Conservation (phyloP, 2,888 invertebrate species). For the Desoria tigrina region DNA sequence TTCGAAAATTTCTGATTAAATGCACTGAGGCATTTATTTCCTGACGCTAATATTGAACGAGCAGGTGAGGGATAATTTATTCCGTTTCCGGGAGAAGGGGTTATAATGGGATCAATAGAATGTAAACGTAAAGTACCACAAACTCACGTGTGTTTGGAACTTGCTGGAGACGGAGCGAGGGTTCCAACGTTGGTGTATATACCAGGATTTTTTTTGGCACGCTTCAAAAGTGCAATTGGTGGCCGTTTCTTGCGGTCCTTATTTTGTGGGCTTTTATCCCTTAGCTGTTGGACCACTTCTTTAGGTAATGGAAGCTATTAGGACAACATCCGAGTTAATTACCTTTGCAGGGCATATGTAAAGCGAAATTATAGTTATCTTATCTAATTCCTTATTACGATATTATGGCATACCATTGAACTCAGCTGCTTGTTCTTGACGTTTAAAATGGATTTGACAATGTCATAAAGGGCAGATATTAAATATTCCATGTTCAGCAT, state of each 20-base stretch:
- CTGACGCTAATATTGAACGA: too few relatives aligned
- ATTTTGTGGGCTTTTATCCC: conserved; percentile 20
- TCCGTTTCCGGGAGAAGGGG: too few relatives aligned
- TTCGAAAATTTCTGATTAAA: too few relatives aligned
- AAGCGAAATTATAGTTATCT: too few relatives aligned
- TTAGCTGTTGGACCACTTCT: conserved; percentile 14
- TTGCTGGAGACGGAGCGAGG: too few relatives aligned
- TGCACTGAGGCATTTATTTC: too few relatives aligned
- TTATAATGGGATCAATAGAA: too few relatives aligned
- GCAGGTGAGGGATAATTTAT: too few relatives aligned
- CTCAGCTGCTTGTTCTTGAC: conserved; percentile 31
- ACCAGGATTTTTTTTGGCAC: not conserved
- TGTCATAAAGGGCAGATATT: conserved; percentile 39
- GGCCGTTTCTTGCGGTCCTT: not conserved
- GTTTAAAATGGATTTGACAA: conserved; percentile 45
- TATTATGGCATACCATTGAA: conserved; percentile 26
- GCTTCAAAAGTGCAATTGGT: not conserved
- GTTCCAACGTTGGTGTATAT: not conserved
- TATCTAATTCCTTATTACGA: too few relatives aligned
- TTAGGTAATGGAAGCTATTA: conserved; percentile 15
- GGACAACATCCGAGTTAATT: not conserved
- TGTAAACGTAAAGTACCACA: too few relatives aligned
- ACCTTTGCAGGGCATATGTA: too few relatives aligned
- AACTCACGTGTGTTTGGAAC: too few relatives aligned
- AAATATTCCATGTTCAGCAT: conserved; percentile 41